These are phyloP conservation scores for Trichoplusia ni DNA, from an alignment of 1,140 invertebrate species.

Conservation along the genomic window DNA sequence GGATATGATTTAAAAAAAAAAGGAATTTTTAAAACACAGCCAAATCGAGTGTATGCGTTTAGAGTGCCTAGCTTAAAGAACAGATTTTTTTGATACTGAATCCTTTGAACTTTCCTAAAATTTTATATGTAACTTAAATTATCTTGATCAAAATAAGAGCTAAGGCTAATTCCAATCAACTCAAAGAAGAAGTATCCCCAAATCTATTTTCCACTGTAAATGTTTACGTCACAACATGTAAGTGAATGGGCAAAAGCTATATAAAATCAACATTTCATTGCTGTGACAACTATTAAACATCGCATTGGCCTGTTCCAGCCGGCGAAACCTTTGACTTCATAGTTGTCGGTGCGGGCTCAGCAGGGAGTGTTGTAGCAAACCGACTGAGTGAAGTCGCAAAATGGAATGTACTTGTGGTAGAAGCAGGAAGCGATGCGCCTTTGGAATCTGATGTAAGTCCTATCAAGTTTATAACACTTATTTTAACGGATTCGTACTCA, in stretches of 20 bases:
- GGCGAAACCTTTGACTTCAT: constrained; percentile 36
- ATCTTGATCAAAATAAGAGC: too few relatives aligned
- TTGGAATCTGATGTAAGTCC: constrained; percentile 13
- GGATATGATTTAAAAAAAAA: too few relatives aligned
- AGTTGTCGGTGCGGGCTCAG: constrained; percentile 57
- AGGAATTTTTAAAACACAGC: too few relatives aligned
- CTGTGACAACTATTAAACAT: background rate
- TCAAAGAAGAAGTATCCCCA: too few relatives aligned
- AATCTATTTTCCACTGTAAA: too few relatives aligned
- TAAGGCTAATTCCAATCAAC: too few relatives aligned
- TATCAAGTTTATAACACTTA: background rate
- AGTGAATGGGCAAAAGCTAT: background rate
- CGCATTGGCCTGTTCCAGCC: constrained; percentile 25
- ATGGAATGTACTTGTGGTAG: constrained; percentile 73
- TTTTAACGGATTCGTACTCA: background rate
- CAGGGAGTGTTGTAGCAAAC: constrained; percentile 60
- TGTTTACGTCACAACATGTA: too few relatives aligned
- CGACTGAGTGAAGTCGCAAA: constrained; percentile 58
- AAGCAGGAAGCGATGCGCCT: constrained; percentile 74
- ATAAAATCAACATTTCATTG: background rate
- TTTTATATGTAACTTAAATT: too few relatives aligned
- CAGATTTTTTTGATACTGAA: too few relatives aligned
- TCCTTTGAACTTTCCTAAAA: too few relatives aligned
- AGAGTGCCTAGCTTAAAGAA: too few relatives aligned
- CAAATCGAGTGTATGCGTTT: too few relatives aligned